Conservation (phyloP, 1,140 invertebrate genomes). For the Cydia strobilella region DNA sequence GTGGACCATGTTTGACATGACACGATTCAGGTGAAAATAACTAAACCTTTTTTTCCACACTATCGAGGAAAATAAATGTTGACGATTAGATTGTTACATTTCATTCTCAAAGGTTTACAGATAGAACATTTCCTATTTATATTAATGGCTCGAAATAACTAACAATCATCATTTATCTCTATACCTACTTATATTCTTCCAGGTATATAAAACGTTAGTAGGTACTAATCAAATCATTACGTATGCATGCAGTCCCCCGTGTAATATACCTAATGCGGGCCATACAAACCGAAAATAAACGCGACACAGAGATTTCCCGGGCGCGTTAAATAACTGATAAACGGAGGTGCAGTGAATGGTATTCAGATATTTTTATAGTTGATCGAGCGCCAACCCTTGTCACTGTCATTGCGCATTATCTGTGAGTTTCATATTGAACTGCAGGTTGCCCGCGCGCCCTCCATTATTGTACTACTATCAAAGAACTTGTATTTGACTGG, state of each 20-base stretch:
- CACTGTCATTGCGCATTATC: constrained; percentile 69
- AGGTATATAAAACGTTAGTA: background rate
- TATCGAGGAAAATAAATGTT: constrained; percentile 13
- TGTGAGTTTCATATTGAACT: constrained; percentile 68
- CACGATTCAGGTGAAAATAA: constrained; percentile 61
- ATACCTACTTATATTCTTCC: too few relatives aligned
- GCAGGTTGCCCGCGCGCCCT: constrained; percentile 44
- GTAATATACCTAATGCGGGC: constrained; percentile 24
- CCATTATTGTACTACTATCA: constrained; percentile 34
- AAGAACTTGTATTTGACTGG: constrained; percentile 34
- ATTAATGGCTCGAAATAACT: background rate
- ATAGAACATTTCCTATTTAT: background rate
- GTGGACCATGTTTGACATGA: constrained; percentile 70
- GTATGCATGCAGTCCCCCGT: background rate
- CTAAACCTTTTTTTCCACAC: constrained; percentile 30
- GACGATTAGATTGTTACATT: background rate
- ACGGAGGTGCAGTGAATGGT: constrained; percentile 52
- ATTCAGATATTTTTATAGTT: constrained; percentile 65
- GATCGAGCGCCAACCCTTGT: constrained; percentile 66
- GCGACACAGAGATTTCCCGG: constrained; percentile 16
- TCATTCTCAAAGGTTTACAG: background rate
- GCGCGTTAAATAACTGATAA: constrained; percentile 58
- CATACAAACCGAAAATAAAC: constrained; percentile 24
- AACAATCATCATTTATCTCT: background rate
- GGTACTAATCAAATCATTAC: background rate